Base-by-base conservation (phyloP, 2,113 vertebrate genomes). In the Vulpes ferrilata region DNA sequence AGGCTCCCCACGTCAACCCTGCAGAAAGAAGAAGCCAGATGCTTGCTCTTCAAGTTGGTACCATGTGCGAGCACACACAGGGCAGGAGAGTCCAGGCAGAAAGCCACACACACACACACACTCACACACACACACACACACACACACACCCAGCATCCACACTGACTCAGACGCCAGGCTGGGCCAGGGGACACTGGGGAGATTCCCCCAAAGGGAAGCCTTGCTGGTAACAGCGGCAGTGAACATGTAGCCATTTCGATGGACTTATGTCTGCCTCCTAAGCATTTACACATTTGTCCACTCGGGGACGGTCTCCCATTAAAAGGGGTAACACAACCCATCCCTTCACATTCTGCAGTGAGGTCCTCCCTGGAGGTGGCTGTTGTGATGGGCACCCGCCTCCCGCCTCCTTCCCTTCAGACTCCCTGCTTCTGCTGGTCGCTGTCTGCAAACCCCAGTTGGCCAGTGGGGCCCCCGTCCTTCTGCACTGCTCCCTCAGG, bases 21-120 rank as follows among this genome's bases (percentile, higher is more conserved):
- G 43, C 35, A 60, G 25, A 22, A 17, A 16, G 23, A 43, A 71
- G 32, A 64, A 83, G 30, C 11, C 1, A 38, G 71, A 13, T 1
- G 11, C 71, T 73, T 2, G 32, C 65, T 69, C 30, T 12, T 23
- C 80, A n/a, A 4, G 55, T 22, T 30, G 11, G 5, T 1, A 35
- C 11, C 11, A 2, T 0, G 2, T 11, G 13, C 0, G 1, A 11
- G 0, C 7, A 17, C 55, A 16, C 13, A 2, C 30, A 17, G 0
- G 22, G 30, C 30, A 11, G 60, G 60, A 67, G 43, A 60, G 35
- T 53, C 19, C 25, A 53, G 7, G 27, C n/a, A 16, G 25, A 53
- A 32, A 43, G 43, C 43, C 43, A 11, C 59, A 22, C 59, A 65
- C 27, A 3, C 55, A 16, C 55, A 32, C 0, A 0, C 43, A 11